Base-by-base conservation (phyloP, 1,140 invertebrate genomes). In the Aphidius gifuensis region DNA sequence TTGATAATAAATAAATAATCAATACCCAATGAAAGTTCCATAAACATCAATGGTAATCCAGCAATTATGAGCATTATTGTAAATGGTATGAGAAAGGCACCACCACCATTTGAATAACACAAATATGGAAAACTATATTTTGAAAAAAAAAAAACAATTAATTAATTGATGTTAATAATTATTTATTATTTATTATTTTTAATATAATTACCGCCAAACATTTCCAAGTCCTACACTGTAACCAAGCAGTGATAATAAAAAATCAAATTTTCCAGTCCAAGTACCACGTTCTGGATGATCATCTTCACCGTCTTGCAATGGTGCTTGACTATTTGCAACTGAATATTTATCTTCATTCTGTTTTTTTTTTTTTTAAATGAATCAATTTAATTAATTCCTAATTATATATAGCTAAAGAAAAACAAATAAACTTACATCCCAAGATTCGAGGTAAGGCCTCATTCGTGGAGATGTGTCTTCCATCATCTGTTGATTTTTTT, bases 221-320 rank as follows among this genome's bases (percentile, higher is more conserved):
- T 94, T 93, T 59, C 92, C 92, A 45, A 93, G 80, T 5, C 92
- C 92, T 47, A 94, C 92, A 56, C 90, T 92, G 76, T 92, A 91
- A n/a, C 91, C 91, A 59, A 94, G 82, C 53, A 91, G 84, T 4
- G 90, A 90, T 46, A 92, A 80, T n/a, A 92, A 79, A 74, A 92
- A 92, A 75, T 93, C 90, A 64, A 92, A 86, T 69, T 90, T 88
- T 56, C 88, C 90, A 7, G 87, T 87, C 92, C 92, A 94, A 66
- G 87, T 90, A 21, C 87, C 88, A 9, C 89, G 82, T 68, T 88
- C 87, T 9, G 86, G 85, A 57, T 80, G 78, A 23, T 82, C 82
- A 47, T 82, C 80, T 66, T 80, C 77, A 54, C 67, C 70, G 43
- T 39, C 71, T 55, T 81, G 76, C 45, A 83, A 71, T 7, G 81